These are phyloP conservation scores for Akabosia matsudoensis DNA, from an alignment of 1,140 invertebrate species.

Conservation along the genomic window DNA sequence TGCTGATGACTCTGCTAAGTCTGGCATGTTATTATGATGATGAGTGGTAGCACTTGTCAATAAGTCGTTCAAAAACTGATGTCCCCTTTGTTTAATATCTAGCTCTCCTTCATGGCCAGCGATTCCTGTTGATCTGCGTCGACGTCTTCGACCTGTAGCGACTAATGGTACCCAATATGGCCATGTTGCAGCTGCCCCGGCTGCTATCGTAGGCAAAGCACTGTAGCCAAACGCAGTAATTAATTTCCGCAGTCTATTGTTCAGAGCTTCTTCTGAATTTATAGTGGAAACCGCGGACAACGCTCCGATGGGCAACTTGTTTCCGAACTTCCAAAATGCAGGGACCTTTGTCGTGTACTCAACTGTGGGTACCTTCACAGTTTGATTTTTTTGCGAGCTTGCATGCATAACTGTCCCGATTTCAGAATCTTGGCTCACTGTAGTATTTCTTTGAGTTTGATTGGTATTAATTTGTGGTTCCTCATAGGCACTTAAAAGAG, in stretches of 20 bases:
- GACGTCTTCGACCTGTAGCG: constrained; percentile 19
- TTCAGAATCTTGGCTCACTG: no score
- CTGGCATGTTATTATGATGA: not conserved
- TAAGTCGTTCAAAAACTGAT: not conserved
- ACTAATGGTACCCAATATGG: constrained; percentile 45
- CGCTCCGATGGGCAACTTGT: constrained; percentile 21
- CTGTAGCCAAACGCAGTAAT: constrained; percentile 44
- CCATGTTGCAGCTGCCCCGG: constrained; percentile 45
- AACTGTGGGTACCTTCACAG: not conserved
- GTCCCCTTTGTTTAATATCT: not conserved
- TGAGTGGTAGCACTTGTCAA: not conserved
- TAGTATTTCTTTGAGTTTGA: not conserved
- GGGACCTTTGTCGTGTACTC: constrained; percentile 12
- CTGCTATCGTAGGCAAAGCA: constrained; percentile 45
- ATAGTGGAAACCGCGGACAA: not conserved
- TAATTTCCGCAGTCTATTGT: constrained; percentile 35
- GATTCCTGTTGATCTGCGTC: not conserved
- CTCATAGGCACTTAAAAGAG: no score
- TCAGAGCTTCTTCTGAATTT: constrained; percentile 5
- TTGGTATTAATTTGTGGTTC: not conserved
- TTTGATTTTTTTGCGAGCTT: no score
- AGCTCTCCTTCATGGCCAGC: not conserved
- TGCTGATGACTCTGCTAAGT: not conserved
- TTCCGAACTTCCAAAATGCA: constrained; percentile 34
- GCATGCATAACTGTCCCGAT: no score